Evolutionary conservation across 2,797 vertebrate species (phyloP), one percentile per base, ranked within the genome.

Genomic region (Urophycis tenuis): DNA sequence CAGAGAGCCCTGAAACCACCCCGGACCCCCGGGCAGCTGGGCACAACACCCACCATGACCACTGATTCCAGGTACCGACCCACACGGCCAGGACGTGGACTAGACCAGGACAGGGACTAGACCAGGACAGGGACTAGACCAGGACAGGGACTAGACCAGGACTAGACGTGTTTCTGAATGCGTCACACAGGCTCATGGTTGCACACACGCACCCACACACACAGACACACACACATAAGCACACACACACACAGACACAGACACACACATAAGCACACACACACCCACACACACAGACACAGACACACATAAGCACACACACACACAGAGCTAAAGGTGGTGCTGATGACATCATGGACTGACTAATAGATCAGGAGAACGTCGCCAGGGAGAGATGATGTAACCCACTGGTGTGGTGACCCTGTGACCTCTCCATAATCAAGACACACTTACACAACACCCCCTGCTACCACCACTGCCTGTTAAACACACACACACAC

Each of bases 321-420:
- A 22, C 53, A n/a, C 53, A 25, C 17, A 6, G 45, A 49, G 45
- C 22, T 22, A 35, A n/a, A 72, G 76, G 41, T 72, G n/a, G 6
- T 15, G 33, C 17, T 15, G 31, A 33, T 86, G 85, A 88, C 84
- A 86, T 87, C 83, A 87, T 80, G 75, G 75, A 49, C 36, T 35
- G n/a, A 71, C 64, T 36, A 36, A 32, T 72, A 53, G 80, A 85
- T 83, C 82, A 75, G 60, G 82, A 83, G 41, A 5, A 77, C 34
- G 73, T 79, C 53, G 45, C 22, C 17, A 3, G 45, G 45, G 17
- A 60, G 22, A 22, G 19, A 60, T 60, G 53, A 60, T 12, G 53
- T 25, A 25, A 60, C 8, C 53, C 53, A 1, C 53, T 10, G 53
- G 53, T 60, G 53, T n/a, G 53, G 22, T 60, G 53, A 60, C 53